Evolutionary conservation across 2,113 vertebrate species (phyloP).

Genomic region (Herpetotheres cachinnans): DNA sequence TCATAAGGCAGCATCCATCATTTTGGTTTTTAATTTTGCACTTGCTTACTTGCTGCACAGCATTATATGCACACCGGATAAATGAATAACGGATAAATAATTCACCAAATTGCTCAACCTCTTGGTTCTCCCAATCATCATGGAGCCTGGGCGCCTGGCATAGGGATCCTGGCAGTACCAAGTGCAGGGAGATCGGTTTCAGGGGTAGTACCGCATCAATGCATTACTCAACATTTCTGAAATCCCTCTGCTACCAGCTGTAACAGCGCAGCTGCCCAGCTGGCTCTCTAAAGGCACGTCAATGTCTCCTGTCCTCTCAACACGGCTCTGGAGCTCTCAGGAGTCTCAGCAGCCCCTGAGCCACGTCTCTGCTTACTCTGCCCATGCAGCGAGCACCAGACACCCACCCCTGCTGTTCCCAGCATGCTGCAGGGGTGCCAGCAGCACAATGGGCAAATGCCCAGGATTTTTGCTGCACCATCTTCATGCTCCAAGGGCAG

Average conservation of each 20-base stretch:
- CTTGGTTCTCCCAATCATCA: neutral
- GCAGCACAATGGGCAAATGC: neutral
- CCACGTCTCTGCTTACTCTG: neutral
- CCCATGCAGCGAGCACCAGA: neutral
- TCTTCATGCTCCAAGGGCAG: neutral
- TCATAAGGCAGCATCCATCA: slow-evolving; percentile 44
- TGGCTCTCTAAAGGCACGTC: neutral
- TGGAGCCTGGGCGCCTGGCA: neutral
- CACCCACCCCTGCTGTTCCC: neutral
- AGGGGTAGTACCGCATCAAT: rapidly evolving
- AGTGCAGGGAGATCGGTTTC: neutral
- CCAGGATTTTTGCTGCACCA: neutral
- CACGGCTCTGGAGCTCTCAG: neutral
- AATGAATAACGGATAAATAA: slow-evolving; percentile 45
- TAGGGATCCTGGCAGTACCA: neutral
- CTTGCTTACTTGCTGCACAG: neutral
- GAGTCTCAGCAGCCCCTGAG: neutral
- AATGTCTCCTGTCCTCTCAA: neutral
- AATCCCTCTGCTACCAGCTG: neutral
- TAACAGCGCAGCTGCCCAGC: neutral
- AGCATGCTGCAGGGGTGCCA: neutral
- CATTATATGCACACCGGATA: neutral
- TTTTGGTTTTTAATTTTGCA: slow-evolving; percentile 27
- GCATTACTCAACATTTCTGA: neutral
- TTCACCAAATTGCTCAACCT: neutral